These are phyloP conservation scores for Lutjanus campechanus DNA, from an alignment of 2,797 vertebrate species.

Conservation along the genomic window DNA sequence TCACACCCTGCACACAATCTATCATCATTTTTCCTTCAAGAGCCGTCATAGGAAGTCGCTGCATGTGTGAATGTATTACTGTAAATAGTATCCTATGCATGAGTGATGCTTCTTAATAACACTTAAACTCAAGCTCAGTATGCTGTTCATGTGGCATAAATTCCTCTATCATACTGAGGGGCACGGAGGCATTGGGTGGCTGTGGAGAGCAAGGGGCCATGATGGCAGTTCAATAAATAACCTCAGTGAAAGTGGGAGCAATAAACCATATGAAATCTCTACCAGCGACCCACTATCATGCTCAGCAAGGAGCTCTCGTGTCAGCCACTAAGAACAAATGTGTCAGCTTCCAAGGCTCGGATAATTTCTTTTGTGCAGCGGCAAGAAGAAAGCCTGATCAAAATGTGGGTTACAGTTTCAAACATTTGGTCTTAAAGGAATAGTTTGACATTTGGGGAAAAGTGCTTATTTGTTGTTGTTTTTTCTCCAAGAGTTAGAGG, in stretches of 20 bases:
- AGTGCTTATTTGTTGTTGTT: background rate
- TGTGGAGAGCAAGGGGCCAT: conserved; percentile 72
- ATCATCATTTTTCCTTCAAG: conserved; percentile 75
- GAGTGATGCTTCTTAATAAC: conserved; percentile 83
- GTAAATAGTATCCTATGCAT: conserved; percentile 81
- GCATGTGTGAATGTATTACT: conserved; percentile 74
- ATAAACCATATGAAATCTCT: conserved; percentile 83
- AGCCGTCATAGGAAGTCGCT: conserved; percentile 65
- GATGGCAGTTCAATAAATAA: conserved; percentile 86
- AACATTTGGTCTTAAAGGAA: conserved; percentile 10
- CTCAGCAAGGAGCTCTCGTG: conserved; percentile 68
- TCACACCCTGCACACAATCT: conserved; percentile 69
- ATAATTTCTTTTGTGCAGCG: conserved; percentile 50
- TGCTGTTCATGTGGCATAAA: conserved; percentile 77
- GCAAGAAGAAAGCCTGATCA: conserved; percentile 26
- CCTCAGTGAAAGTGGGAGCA: conserved; percentile 79
- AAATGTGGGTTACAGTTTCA: conserved; percentile 23
- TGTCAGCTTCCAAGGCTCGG: conserved; percentile 58
- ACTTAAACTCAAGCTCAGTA: conserved; percentile 76
- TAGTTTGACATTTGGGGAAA: background rate
- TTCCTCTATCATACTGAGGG: conserved; percentile 76
- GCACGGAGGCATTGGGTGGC: conserved; percentile 68
- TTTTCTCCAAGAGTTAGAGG: background rate
- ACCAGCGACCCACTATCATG: conserved; percentile 67
- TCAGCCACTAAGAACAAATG: conserved; percentile 67